phyloP scores from a whole-genome alignment of 2,797 vertebrate species.

The Xenops minutus region DNA sequence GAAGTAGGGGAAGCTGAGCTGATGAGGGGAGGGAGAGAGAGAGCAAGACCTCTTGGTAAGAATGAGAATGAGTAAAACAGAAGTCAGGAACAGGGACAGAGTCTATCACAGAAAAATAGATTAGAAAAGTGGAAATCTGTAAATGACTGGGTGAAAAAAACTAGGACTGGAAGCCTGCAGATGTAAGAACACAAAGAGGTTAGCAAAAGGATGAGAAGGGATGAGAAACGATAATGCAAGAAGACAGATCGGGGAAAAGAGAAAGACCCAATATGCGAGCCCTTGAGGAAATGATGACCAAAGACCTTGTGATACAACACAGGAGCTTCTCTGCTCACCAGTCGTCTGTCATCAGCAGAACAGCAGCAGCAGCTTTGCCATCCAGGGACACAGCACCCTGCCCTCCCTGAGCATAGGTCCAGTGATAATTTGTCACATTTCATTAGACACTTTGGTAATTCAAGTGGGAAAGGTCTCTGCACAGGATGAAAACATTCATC shows the following conservation, averaged over 20 bases:
- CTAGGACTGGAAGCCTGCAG: background rate
- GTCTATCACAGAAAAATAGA: background rate
- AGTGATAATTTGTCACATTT: background rate
- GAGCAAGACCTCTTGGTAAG: background rate
- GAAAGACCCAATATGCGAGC: background rate
- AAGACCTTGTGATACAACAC: background rate
- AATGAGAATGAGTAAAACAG: background rate
- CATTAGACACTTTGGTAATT: background rate
- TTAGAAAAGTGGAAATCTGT: background rate
- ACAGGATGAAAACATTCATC: background rate
- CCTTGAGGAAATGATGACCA: background rate
- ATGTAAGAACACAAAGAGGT: background rate
- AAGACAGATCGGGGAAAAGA: background rate
- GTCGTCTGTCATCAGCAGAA: background rate
- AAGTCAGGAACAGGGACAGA: background rate
- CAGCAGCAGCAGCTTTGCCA: background rate
- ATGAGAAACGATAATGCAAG: background rate
- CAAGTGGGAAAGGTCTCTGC: background rate
- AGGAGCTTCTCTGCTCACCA: background rate
- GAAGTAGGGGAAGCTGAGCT: background rate
- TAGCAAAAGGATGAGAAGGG: background rate
- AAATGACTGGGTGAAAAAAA: background rate
- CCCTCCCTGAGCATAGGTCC: background rate
- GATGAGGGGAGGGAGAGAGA: background rate
- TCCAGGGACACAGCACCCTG: background rate